A percentile compares a stretch with the other conserved stretches of the same genome.
phyloP scores from a whole-genome alignment of 2,113 vertebrate genomes.

The Ondatra zibethicus region DNA sequence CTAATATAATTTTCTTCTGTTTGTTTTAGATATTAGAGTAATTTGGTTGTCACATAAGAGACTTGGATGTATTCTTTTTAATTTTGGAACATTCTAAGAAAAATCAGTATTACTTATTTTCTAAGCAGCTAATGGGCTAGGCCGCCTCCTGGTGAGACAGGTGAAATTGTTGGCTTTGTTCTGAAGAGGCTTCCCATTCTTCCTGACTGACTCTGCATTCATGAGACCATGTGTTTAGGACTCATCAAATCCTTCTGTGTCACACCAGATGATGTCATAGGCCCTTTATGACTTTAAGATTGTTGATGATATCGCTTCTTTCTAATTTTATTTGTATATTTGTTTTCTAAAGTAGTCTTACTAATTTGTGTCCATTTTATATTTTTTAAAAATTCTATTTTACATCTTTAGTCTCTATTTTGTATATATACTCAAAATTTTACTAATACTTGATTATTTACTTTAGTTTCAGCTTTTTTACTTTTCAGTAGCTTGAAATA shows the following conservation, averaged over 20 bases:
- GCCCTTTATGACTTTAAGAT: neutral
- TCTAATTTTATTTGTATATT: neutral
- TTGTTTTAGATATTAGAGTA: neutral
- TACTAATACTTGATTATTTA: neutral
- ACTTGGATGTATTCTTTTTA: neutral
- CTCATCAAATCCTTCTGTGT: no score
- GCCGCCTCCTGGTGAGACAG: neutral
- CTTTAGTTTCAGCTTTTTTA: neutral
- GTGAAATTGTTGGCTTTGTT: neutral
- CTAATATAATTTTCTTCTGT: neutral
- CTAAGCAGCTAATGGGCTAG: neutral
- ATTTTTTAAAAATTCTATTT: neutral
- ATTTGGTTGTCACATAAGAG: no score
- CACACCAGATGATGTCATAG: neutral
- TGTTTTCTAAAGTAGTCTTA: neutral
- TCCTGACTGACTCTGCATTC: neutral
- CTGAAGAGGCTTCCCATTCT: neutral
- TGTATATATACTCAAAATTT: neutral
- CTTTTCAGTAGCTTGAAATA: neutral
- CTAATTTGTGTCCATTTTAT: neutral
- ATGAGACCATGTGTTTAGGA: neutral
- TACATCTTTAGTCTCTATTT: neutral
- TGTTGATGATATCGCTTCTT: neutral
- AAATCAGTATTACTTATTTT: neutral
- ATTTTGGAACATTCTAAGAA: neutral